Evolutionary conservation across 1,140 invertebrate species (phyloP), one percentile per base, ranked within the genome.

Genomic region (Drosophila nikananu): DNA sequence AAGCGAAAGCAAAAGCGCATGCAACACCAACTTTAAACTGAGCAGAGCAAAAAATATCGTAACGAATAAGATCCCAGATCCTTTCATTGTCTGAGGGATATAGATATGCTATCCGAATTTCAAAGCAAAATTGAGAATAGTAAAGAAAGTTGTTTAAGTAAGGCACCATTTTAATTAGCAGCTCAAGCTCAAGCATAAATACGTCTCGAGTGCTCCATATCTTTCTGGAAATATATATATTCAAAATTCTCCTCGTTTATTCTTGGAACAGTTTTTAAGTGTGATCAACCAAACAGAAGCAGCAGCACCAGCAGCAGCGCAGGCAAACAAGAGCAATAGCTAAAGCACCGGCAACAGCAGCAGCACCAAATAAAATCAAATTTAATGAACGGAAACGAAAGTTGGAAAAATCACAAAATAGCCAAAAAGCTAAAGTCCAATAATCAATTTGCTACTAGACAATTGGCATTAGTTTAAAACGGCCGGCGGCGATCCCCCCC

Each of bases 341-440:
- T 58, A 37, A 32, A 32, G 32, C 10, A 57, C 54, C 41, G 60
- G 35, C 48, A 41, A 39, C 51, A 17, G 39, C 59, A 63, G 23
- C 35, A 13, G 7, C 21, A 48, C 3, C 15, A n/a, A 64, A 23
- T n/a, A 77, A 71, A 75, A 71, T 35, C 59, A 81, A 75, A 81
- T 76, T 89, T 90, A 81, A 90, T 90, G 86, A 90, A 79, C 77
- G 81, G 81, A 44, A 90, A 84, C 77, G 83, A 83, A 87, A 75
- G 41, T 60, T 64, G 74, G 75, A 83, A 30, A 61, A 80, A 83
- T 39, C 63, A 81, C 61, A 72, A 65, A 66, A 79, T 79, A 87
- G 68, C 80, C 30, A 59, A 52, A 37, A 61, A 52, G 54, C 62
- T 58, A 60, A 81, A 76, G 71, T 65, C 67, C 67, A 80, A 75